phyloP scores from a whole-genome alignment of 92 coral and sea anemone genomes.

The Chrysogorgia sp. region DNA sequence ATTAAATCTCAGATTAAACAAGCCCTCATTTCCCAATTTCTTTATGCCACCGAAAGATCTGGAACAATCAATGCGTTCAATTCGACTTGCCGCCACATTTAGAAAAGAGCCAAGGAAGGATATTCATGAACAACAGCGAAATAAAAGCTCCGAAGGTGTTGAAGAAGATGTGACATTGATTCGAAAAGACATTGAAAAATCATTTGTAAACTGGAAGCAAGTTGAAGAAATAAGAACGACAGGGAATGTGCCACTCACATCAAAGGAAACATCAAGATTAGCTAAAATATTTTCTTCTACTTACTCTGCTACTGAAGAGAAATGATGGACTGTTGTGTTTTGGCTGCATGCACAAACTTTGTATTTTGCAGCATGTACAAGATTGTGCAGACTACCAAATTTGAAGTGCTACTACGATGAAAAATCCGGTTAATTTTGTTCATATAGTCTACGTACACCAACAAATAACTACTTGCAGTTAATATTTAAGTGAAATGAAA shows the following conservation, averaged over 20 bases:
- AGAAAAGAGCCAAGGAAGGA: slow-evolving; percentile 38
- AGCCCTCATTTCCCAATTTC: slow-evolving; percentile 73
- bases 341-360: too few species aligned
- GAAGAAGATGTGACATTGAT: slow-evolving; percentile 4
- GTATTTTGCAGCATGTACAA: too few species aligned
- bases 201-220: slow-evolving; percentile 65
- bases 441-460: too few species aligned
- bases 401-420: too few species aligned
- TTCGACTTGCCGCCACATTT: slow-evolving; percentile 68
- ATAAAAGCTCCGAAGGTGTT: background rate
- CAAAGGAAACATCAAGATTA: slow-evolving; percentile 82
- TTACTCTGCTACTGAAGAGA: slow-evolving; percentile 8
- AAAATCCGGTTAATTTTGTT: too few species aligned
- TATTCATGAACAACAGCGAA: background rate
- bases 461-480: too few species aligned
- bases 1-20: background rate
- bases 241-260: slow-evolving; percentile 69
- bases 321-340: too few species aligned
- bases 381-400: too few species aligned
- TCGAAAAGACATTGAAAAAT: slow-evolving; percentile 41
- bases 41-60: slow-evolving; percentile 89
- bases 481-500: too few species aligned
- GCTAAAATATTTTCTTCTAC: slow-evolving; percentile 82
- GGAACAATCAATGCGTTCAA: slow-evolving; percentile 87
- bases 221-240: slow-evolving; percentile 62